phyloP scores from a whole-genome alignment of 2,113 vertebrate species.

The Cyprinodon variegatus region DNA sequence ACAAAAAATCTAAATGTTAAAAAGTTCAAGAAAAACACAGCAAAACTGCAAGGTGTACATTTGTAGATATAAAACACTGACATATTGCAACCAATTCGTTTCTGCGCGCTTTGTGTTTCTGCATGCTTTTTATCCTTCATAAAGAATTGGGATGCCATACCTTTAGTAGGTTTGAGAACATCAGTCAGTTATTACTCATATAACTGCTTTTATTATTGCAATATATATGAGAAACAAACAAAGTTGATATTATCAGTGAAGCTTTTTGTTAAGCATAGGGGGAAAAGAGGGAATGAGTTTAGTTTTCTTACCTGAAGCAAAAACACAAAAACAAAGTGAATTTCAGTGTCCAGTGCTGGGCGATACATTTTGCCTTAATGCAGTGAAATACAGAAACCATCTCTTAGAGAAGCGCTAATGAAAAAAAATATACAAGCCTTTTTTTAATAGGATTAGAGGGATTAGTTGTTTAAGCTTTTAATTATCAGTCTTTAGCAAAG shows the following conservation, averaged over 20 bases:
- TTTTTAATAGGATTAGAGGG: slow-evolving; percentile 58
- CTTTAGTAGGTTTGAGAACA: not conserved
- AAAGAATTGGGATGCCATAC: not conserved
- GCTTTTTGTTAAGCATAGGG: not conserved
- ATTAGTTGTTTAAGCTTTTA: slow-evolving; percentile 53
- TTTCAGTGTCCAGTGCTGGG: not conserved
- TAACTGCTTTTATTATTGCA: not conserved
- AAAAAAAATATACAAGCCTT: slow-evolving; percentile 47
- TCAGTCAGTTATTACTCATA: not conserved
- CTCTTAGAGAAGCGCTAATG: slow-evolving; percentile 33
- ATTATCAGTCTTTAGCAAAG: slow-evolving; percentile 44
- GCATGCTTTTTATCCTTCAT: not conserved
- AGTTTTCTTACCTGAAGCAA: not conserved
- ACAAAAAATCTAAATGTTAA: not conserved
- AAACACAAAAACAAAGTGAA: not conserved
- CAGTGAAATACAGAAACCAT: not conserved
- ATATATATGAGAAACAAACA: not conserved
- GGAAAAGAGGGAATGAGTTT: not conserved
- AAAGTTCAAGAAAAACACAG: not conserved
- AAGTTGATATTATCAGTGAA: not conserved
- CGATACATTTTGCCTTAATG: not conserved
- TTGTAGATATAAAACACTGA: not conserved
- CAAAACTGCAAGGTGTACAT: not conserved
- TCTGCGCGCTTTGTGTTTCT: not conserved
- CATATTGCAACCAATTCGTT: not conserved